phyloP scores from a whole-genome alignment of 2,113 vertebrate genomes.

The Cololabis saira region DNA sequence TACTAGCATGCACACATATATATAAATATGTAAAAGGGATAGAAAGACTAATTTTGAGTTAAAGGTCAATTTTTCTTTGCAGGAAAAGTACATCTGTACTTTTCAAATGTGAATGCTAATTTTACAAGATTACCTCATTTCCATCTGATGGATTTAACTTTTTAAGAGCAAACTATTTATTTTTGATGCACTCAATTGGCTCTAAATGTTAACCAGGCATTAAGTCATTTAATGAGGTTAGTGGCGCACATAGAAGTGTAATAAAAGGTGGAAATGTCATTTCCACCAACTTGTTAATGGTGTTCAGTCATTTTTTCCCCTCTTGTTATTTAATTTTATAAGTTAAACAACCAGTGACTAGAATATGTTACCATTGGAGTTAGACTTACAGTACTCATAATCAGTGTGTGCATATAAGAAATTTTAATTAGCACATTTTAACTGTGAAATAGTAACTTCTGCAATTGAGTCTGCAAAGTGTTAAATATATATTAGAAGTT shows the following conservation, averaged over 20 bases:
- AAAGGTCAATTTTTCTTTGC: neutral
- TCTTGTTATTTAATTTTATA: too few relatives aligned
- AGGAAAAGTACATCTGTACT: constrained; percentile 17
- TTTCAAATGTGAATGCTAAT: constrained; percentile 14
- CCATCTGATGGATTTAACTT: constrained; percentile 6
- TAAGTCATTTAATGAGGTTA: neutral
- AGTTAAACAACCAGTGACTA: too few relatives aligned
- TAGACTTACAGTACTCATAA: too few relatives aligned
- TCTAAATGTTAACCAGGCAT: neutral
- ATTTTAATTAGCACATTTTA: constrained; percentile 4
- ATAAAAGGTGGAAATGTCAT: constrained; percentile 6
- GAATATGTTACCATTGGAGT: too few relatives aligned
- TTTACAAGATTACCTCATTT: constrained; percentile 6
- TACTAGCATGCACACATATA: constrained; percentile 5
- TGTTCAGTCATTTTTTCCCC: too few relatives aligned
- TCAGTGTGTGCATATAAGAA: neutral
- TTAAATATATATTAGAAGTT: constrained; percentile 3
- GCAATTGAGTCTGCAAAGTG: neutral
- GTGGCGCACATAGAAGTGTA: neutral
- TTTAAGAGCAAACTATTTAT: constrained; percentile 3
- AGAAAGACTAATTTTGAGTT: constrained; percentile 23
- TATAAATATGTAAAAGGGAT: neutral
- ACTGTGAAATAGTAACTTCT: neutral
- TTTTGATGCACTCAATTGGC: constrained; percentile 2
- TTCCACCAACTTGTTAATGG: too few relatives aligned